A percentile compares a stretch with the other conserved stretches of the same genome.
phyloP scores from a whole-genome alignment of 2,797 vertebrate genomes.

The Phataginus tricuspis region DNA sequence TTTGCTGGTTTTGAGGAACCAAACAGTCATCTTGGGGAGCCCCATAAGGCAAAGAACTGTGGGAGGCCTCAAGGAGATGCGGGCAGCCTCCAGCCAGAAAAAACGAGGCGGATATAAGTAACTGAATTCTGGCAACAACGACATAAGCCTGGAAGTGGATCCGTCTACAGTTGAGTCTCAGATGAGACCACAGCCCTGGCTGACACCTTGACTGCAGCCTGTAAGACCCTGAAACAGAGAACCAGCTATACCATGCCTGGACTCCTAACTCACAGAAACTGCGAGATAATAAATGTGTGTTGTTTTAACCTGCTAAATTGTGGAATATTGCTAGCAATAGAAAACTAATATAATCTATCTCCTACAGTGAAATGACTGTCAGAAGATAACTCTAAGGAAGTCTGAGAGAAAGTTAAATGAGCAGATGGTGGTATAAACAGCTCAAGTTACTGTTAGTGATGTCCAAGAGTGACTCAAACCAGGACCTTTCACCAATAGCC shows the following conservation, averaged over 20 bases:
- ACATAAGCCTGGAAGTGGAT: neutral
- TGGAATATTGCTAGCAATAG: neutral
- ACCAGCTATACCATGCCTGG: neutral
- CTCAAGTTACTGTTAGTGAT: neutral
- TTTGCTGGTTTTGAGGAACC: neutral
- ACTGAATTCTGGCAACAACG: neutral
- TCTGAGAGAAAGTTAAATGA: neutral
- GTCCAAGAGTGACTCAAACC: neutral
- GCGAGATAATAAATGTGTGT: neutral
- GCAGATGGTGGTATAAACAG: neutral
- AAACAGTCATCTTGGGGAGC: neutral
- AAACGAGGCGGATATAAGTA: neutral
- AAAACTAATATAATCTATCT: neutral
- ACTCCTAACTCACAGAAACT: neutral
- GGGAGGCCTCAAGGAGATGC: neutral
- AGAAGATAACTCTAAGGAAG: neutral
- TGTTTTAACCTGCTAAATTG: neutral
- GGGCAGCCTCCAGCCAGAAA: neutral
- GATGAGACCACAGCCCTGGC: neutral
- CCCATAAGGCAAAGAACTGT: neutral
- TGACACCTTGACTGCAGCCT: neutral
- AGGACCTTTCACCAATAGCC: neutral
- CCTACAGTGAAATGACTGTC: neutral
- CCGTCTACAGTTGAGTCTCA: neutral
- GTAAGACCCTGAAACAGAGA: neutral